phyloP scores from a whole-genome alignment of 2,797 vertebrate genomes.

The Carcharodon carcharias region DNA sequence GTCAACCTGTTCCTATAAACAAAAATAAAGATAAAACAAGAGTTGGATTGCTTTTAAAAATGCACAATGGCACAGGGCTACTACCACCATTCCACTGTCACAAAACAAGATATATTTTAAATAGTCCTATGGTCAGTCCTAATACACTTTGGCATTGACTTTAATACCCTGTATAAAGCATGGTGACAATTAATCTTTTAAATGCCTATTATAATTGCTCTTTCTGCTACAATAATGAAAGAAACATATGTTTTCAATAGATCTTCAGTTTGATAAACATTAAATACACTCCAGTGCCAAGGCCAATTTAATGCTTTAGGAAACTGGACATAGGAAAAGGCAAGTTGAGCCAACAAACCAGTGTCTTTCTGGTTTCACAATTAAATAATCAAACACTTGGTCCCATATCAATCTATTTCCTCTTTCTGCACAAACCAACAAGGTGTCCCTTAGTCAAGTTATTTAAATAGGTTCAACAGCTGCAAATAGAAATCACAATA shows the following conservation, averaged over 20 bases:
- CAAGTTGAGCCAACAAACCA: background rate
- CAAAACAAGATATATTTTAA: background rate
- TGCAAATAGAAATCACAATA: background rate
- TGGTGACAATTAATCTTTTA: background rate
- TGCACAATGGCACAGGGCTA: background rate
- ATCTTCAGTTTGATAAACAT: background rate
- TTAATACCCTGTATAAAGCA: background rate
- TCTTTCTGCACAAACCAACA: background rate
- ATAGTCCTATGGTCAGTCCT: background rate
- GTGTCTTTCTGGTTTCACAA: background rate
- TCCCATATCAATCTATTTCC: background rate
- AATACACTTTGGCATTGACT: background rate
- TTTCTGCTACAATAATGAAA: background rate
- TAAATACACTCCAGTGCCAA: background rate
- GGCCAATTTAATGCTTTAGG: background rate
- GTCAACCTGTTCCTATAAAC: conserved; percentile 61
- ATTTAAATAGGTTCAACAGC: background rate
- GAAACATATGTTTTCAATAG: background rate
- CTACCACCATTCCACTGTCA: background rate
- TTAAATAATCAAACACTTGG: background rate
- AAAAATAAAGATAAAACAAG: conserved; percentile 2
- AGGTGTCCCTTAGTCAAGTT: background rate
- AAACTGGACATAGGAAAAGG: background rate
- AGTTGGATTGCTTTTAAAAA: too few relatives aligned
- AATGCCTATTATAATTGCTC: background rate